phyloP scores from a whole-genome alignment of 1,140 invertebrate genomes.

The Drosophila lacteicornis region DNA sequence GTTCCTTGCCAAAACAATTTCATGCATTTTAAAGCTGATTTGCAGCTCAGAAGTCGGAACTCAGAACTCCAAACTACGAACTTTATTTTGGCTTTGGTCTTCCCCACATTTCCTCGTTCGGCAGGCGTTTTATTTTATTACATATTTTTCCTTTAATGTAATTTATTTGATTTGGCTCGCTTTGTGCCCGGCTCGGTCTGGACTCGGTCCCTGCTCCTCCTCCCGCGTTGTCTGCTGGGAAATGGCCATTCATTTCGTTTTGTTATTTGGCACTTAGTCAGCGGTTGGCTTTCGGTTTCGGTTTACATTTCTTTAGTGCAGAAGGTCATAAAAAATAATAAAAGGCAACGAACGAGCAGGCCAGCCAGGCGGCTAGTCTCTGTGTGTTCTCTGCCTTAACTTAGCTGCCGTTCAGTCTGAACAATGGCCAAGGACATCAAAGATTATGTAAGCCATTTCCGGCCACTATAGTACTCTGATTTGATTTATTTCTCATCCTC shows the following conservation, averaged over 20 bases:
- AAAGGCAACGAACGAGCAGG: conserved; percentile 32
- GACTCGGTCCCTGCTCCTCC: not conserved
- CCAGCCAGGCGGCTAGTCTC: conserved; percentile 4
- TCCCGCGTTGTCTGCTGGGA: conserved; percentile 5
- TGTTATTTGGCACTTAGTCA: conserved; percentile 66
- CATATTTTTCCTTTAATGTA: conserved; percentile 72
- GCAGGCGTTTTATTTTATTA: conserved; percentile 68
- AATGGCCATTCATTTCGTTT: conserved; percentile 64
- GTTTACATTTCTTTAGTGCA: conserved; percentile 43
- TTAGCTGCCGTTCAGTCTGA: conserved; percentile 4
- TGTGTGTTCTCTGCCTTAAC: not conserved
- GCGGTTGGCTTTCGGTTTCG: conserved; percentile 32
- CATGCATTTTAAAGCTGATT: conserved; percentile 10
- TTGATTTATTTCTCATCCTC: not conserved
- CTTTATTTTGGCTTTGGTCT: conserved; percentile 2
- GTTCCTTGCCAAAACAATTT: conserved; percentile 1
- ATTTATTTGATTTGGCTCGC: conserved; percentile 71
- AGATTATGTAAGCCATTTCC: conserved; percentile 46
- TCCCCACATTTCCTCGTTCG: conserved; percentile 6
- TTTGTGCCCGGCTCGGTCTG: conserved; percentile 4
- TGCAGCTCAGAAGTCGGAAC: not conserved
- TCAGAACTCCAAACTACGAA: not conserved
- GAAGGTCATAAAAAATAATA: conserved; percentile 62
- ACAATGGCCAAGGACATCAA: conserved; percentile 25
- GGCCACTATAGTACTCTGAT: not conserved